These are phyloP conservation scores for Picathartes gymnocephalus DNA, from an alignment of 2,113 vertebrate species.

Conservation along the genomic window DNA sequence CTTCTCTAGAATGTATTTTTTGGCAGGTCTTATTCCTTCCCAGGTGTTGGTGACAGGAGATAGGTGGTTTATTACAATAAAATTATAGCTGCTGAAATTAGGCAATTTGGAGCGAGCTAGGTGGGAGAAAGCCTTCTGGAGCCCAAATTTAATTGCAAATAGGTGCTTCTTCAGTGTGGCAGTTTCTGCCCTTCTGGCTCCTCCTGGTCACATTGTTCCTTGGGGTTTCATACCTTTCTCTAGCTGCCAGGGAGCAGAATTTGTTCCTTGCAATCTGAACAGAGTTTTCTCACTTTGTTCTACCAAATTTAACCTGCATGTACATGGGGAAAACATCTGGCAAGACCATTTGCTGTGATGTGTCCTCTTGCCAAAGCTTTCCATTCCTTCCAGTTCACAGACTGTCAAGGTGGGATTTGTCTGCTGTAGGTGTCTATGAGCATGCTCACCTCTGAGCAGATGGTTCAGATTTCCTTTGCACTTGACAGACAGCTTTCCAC, in stretches of 20 bases:
- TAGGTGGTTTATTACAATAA: not conserved
- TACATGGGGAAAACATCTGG: not conserved
- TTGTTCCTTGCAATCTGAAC: not conserved
- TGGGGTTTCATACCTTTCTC: not conserved
- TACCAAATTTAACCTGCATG: not conserved
- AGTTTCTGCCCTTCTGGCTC: not conserved
- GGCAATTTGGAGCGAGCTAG: not conserved
- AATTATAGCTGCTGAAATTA: not conserved
- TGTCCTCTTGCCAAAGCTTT: not conserved
- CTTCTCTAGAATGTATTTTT: not conserved
- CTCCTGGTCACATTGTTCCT: not conserved
- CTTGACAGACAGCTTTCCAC: not conserved
- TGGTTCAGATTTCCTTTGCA: not conserved
- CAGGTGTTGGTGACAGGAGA: not conserved
- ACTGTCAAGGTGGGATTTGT: not conserved
- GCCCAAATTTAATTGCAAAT: not conserved
- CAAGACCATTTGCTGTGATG: not conserved
- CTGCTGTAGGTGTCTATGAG: not conserved
- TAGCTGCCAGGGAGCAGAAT: not conserved
- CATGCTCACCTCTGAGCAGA: not conserved
- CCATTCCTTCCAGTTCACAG: not conserved
- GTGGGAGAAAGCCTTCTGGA: not conserved
- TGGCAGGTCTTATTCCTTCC: not conserved
- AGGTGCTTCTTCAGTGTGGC: not conserved
- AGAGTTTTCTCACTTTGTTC: not conserved